Evolutionary conservation across 2,113 vertebrate genomes (phyloP), one percentile per base, ranked within the genome.

Genomic region (Crotalus tigris): DNA sequence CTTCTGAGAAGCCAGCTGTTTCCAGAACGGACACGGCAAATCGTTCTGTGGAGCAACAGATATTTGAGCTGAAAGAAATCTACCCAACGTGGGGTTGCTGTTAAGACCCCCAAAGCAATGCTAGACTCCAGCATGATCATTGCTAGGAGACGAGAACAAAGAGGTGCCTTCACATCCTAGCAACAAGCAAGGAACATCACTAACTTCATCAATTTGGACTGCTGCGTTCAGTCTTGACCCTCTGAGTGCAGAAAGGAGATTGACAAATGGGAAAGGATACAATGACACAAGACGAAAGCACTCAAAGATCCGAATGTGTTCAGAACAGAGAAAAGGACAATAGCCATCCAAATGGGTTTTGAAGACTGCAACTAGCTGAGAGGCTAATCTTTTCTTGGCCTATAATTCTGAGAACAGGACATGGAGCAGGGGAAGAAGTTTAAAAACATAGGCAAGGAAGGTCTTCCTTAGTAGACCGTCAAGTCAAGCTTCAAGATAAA

Each of bases 61-160:
- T 54, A 59, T 81, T 24, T 89, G 61, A 2, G 1, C 69, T 91
- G 91, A 85, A 26, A 19, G 44, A 59, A 87, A 53, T 39, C 61
- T 95, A 94, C 29, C 33, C 55, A 87, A 0, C 46, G 0, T 81
- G 81, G 1, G 69, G 49, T 95, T 92, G 92, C 92, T 91, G 86
- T 91, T 92, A 64, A 91, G 53, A 92, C 75, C 91, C 94, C 93
- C 87, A 92, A 49, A 69, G 33, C 55, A 92, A 85, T 57, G 89
- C 87, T 94, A 90, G 91, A 85, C 58, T 6, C 75, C 91, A 91
- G 93, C 55, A 87, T 61, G 92, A 44, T 90, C 88, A 95, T 92
- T 95, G 95, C 95, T 94, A 94, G 95, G 95, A 94, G 92, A 96
- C 94, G 88, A 44, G 92, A 90, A 93, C 88, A 90, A 85, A 85